phyloP scores from a whole-genome alignment of 1,140 invertebrate genomes.

The Chironomus tepperi region DNA sequence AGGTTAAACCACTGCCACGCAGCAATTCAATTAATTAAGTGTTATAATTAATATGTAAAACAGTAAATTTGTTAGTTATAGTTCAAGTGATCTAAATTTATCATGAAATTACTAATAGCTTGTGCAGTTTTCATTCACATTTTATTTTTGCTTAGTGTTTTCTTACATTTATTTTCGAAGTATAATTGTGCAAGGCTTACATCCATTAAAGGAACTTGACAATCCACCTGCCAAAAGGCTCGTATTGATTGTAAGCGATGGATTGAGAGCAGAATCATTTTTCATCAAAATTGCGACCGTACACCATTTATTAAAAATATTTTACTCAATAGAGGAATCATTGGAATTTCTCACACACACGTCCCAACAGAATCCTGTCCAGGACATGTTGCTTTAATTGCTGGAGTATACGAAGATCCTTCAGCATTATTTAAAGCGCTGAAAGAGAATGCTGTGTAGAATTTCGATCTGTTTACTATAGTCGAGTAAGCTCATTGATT shows the following conservation, averaged over 20 bases:
- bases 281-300: conserved; percentile 38
- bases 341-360: conserved; percentile 83
- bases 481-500: conserved; percentile 34
- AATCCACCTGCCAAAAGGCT: conserved; percentile 60
- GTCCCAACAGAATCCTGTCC: conserved; percentile 98
- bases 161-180: conserved; percentile 59
- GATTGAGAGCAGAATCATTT: conserved; percentile 77
- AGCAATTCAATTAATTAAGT: no score
- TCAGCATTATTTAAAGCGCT: conserved; percentile 92
- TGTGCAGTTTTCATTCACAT: conserved; percentile 41
- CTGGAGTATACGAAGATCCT: conserved; percentile 90
- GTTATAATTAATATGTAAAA: no score
- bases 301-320: conserved; percentile 32
- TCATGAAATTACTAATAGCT: conserved; percentile 27
- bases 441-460: conserved; percentile 94
- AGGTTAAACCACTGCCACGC: no score
- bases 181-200: conserved; percentile 48
- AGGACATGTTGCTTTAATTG: conserved; percentile 90
- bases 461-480: conserved; percentile 96
- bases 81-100: conserved; percentile 29
- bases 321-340: conserved; percentile 52
- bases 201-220: conserved; percentile 40
- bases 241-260: conserved; percentile 82
- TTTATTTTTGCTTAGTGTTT: conserved; percentile 50
- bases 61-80: no score